Evolutionary conservation across 92 coral and sea anemone species (phyloP).

Genomic region (Palythoa heliodiscus): DNA sequence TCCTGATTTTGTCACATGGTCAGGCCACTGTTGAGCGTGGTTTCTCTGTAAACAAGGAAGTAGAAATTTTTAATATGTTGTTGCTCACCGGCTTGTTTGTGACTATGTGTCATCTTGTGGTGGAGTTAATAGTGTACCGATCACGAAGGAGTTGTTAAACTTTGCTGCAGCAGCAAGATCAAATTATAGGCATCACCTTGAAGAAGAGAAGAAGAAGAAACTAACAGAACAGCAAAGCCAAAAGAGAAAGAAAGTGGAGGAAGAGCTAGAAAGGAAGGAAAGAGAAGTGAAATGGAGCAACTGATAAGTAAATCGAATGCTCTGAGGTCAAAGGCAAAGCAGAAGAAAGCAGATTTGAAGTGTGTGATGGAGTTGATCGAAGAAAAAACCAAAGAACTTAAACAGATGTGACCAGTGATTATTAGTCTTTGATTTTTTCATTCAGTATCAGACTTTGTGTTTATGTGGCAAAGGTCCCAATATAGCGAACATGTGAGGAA

Average conservation of each 20-base stretch:
- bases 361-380: slow-evolving; percentile 17
- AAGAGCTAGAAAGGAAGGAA: neutral
- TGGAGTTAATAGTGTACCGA: slow-evolving; percentile 3
- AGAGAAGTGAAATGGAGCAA: slow-evolving; percentile 11
- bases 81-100: slow-evolving; percentile 16
- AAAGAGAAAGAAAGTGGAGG: neutral
- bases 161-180: slow-evolving; percentile 24
- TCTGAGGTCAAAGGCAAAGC: slow-evolving; percentile 22
- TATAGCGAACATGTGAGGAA: slow-evolving; percentile 24
- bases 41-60: slow-evolving; percentile 21
- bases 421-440: slow-evolving; percentile 19
- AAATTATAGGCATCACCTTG: slow-evolving; percentile 3
- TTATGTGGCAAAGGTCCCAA: slow-evolving; percentile 30
- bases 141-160: slow-evolving; percentile 12
- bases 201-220: slow-evolving; percentile 28
- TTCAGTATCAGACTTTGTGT: slow-evolving; percentile 22
- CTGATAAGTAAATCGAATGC: slow-evolving; percentile 3
- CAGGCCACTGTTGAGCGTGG: slow-evolving; percentile 48
- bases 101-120: slow-evolving; percentile 26
- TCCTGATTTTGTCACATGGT: slow-evolving; percentile 43
- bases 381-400: slow-evolving; percentile 16
- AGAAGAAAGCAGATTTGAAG: slow-evolving; percentile 23
- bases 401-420: slow-evolving; percentile 17
- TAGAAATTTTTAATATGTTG: slow-evolving; percentile 24
- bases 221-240: slow-evolving; percentile 17